These are phyloP conservation scores for Poliocrania exsul DNA, from an alignment of 2,797 vertebrate genomes.

Conservation along the genomic window DNA sequence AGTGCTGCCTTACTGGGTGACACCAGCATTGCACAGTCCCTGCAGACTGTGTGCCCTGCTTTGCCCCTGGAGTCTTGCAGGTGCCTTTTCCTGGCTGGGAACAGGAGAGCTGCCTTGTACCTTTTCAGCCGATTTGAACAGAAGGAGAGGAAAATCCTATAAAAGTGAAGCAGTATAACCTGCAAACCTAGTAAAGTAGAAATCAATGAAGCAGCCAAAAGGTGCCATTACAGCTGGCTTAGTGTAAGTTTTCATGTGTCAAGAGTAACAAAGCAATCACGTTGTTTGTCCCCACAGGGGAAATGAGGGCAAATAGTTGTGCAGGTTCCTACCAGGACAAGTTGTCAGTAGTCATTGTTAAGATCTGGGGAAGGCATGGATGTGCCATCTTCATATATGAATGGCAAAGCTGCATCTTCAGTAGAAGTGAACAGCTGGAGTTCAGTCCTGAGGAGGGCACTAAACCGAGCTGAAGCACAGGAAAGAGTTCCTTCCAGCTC, in stretches of 20 bases:
- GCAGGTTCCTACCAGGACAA: neutral
- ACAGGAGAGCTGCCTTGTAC: accelerated
- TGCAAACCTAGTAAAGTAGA: conserved; percentile 27
- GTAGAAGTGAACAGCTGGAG: neutral
- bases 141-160: neutral
- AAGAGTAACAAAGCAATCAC: neutral
- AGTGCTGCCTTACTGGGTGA: neutral
- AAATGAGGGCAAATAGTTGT: neutral
- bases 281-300: neutral
- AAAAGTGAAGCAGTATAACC: neutral
- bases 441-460: neutral
- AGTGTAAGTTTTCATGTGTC: neutral
- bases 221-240: neutral
- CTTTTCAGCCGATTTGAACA: neutral
- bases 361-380: neutral
- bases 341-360: neutral
- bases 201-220: conserved; percentile 53
- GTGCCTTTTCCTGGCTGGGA: neutral
- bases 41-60: neutral
- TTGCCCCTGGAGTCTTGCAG: neutral
- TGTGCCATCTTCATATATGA: accelerated
- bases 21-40: neutral
- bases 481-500: neutral
- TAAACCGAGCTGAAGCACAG: neutral
- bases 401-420: neutral